These are phyloP conservation scores for Epirrhoe alternata DNA, from an alignment of 2,888 invertebrate species.

Conservation along the genomic window DNA sequence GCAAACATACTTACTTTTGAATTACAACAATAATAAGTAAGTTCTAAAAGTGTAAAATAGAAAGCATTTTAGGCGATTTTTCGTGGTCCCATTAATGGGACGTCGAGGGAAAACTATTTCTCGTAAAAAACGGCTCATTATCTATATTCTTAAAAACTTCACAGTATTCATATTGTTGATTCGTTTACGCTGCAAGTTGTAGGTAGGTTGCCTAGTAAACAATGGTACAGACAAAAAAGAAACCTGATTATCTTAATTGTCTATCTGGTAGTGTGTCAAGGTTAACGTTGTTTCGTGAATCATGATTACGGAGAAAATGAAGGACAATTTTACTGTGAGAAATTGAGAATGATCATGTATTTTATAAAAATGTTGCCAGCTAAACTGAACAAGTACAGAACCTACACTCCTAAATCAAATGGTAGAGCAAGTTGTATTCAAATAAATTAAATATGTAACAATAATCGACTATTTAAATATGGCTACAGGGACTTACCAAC, in stretches of 20 bases:
- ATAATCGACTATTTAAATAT: no score
- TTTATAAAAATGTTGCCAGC: no score
- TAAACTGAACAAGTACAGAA: no score
- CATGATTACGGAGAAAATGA: conserved; percentile 12
- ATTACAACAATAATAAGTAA: neutral
- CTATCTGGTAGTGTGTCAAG: conserved; percentile 37
- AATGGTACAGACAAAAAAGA: conserved; percentile 28
- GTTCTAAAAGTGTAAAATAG: neutral
- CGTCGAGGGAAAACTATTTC: no score
- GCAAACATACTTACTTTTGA: neutral
- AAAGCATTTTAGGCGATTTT: neutral
- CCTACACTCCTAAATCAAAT: no score
- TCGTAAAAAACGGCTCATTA: no score
- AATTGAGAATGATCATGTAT: no score
- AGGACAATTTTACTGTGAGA: neutral
- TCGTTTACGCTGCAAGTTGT: neutral
- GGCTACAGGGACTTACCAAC: no score
- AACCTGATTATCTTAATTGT: conserved; percentile 36
- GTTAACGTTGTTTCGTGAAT: conserved; percentile 12
- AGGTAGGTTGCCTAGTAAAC: conserved; percentile 9
- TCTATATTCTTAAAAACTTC: neutral
- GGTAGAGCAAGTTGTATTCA: no score
- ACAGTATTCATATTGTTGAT: neutral
- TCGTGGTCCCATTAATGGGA: no score
- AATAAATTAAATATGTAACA: no score